These are phyloP conservation scores for Hydropsyche tenuis DNA, from an alignment of 1,140 invertebrate genomes.

Conservation along the genomic window DNA sequence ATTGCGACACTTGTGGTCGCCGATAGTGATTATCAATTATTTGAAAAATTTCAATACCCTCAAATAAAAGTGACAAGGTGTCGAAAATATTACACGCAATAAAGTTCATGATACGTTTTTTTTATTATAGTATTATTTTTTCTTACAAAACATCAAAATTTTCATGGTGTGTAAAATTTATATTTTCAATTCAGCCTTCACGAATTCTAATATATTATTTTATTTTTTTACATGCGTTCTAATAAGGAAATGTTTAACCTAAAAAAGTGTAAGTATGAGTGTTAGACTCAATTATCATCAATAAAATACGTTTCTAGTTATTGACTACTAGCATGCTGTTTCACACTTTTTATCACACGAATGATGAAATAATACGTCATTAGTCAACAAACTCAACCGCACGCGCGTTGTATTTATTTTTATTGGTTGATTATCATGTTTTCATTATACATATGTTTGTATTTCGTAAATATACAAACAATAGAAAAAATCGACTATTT, in stretches of 20 bases:
- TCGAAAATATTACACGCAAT: neutral
- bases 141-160: neutral
- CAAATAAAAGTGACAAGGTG: neutral
- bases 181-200: neutral
- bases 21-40: conserved; percentile 1
- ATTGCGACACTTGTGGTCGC: neutral
- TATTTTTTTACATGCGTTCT: conserved; percentile 2
- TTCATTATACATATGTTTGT: no score
- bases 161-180: neutral
- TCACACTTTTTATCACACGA: no score
- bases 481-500: no score
- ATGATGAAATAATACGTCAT: no score
- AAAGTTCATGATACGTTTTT: neutral
- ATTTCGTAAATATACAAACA: no score
- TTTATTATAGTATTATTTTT: neutral
- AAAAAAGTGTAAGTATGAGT: neutral
- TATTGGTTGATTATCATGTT: no score
- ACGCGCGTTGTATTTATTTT: no score
- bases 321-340: no score
- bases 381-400: no score
- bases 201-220: neutral
- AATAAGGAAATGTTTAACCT: neutral
- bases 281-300: no score
- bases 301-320: no score
- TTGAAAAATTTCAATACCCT: conserved; percentile 7